Evolutionary conservation across 2,797 vertebrate genomes (phyloP).

Genomic region (Antennarius maculatus): DNA sequence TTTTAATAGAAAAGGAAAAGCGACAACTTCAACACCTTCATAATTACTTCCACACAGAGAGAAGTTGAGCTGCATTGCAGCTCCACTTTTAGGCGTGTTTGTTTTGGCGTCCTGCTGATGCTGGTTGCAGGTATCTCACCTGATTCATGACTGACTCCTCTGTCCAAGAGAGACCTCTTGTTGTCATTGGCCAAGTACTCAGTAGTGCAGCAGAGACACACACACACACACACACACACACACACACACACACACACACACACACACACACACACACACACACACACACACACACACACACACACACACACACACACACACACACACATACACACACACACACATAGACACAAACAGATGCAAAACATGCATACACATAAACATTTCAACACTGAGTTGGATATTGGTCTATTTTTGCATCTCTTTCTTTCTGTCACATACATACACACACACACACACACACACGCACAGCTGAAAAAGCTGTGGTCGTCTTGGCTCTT

Average conservation of each 20-base stretch:
- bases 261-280: slow-evolving; percentile 1
- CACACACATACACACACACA: slow-evolving; percentile 1
- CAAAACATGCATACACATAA: slow-evolving; percentile 41
- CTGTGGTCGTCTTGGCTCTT: slow-evolving; percentile 10
- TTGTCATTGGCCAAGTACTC: slow-evolving; percentile 73
- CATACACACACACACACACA: background rate
- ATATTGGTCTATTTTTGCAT: slow-evolving; percentile 14
- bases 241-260: background rate
- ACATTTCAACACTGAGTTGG: slow-evolving; percentile 38
- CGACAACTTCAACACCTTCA: slow-evolving; percentile 73
- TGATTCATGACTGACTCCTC: slow-evolving; percentile 83
- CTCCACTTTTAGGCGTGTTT: slow-evolving; percentile 70
- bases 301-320: slow-evolving; percentile 3
- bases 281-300: background rate
- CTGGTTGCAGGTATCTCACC: slow-evolving; percentile 80
- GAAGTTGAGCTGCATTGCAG: slow-evolving; percentile 39
- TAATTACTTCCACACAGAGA: slow-evolving; percentile 74
- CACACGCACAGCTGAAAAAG: slow-evolving; percentile 12
- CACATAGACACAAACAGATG: slow-evolving; percentile 20
- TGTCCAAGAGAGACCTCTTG: slow-evolving; percentile 75
- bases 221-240: background rate
- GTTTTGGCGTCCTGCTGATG: slow-evolving; percentile 71
- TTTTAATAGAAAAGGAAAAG: slow-evolving; percentile 66
- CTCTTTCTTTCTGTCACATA: background rate
- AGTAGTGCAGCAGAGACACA: background rate